These are phyloP conservation scores for Mythimna ferrago DNA, from an alignment of 2,888 invertebrate genomes.

Conservation along the genomic window DNA sequence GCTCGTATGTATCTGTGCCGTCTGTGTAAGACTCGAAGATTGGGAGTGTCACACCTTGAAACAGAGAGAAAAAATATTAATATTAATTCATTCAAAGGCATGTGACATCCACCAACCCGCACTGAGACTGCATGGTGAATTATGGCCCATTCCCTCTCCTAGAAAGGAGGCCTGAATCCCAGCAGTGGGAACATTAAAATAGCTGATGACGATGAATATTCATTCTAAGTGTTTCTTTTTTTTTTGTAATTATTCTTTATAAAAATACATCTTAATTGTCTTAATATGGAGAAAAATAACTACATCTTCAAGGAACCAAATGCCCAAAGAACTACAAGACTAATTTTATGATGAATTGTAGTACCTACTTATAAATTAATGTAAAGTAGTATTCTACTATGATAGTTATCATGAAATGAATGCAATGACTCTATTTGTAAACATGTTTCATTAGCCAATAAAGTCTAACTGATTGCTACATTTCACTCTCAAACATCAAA, in stretches of 20 bases:
- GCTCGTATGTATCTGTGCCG: constrained; percentile 98
- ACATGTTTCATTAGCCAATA: not conserved
- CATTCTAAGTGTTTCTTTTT: no score
- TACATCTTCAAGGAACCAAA: not conserved
- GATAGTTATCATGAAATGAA: not conserved
- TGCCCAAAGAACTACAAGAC: not conserved
- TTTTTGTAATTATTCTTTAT: no score
- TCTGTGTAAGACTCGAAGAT: constrained; percentile 98
- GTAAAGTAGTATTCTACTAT: not conserved
- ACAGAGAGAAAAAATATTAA: not conserved
- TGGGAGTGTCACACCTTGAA: constrained; percentile 97
- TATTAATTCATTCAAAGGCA: not conserved
- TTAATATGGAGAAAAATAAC: not conserved
- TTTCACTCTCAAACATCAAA: not conserved
- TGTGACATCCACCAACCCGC: no score
- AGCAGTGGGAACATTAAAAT: no score
- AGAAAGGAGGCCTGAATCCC: no score
- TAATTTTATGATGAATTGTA: not conserved
- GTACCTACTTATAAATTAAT: not conserved
- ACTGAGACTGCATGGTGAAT: no score
- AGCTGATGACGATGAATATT: no score
- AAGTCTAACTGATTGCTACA: not conserved
- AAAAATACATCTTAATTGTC: not conserved
- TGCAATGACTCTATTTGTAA: not conserved
- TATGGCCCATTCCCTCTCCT: no score